Percentiles rank a stretch among this genome's conserved stretches.
Evolutionary conservation across 2,797 vertebrate species (phyloP).

Genomic region (Anas capensis): DNA sequence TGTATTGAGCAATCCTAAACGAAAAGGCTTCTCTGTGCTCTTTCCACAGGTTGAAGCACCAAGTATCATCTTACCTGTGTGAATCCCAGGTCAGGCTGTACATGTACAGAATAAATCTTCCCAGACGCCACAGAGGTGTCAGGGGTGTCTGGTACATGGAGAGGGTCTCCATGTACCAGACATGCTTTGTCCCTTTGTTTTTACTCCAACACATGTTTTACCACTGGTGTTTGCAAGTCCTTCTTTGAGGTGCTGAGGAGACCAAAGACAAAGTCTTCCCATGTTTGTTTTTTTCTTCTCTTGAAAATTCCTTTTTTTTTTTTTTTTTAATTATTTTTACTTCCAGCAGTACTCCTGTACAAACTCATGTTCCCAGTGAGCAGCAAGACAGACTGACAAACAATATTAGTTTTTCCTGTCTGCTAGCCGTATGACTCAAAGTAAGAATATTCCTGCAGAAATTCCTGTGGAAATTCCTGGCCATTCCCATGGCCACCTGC

Average conservation of each 20-base stretch:
- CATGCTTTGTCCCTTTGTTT: background rate
- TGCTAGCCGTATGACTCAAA: background rate
- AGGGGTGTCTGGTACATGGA: background rate
- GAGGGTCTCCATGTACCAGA: background rate
- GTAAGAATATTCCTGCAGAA: slow-evolving; percentile 34
- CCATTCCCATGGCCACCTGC: slow-evolving; percentile 48
- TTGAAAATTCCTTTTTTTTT: background rate
- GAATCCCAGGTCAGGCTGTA: slow-evolving; percentile 26
- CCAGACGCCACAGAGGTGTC: background rate
- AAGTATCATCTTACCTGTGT: background rate
- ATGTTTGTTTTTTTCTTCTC: background rate
- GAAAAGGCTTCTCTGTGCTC: background rate
- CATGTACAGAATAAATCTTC: background rate
- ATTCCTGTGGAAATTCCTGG: slow-evolving; percentile 57
- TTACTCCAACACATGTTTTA: background rate
- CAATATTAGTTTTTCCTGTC: background rate
- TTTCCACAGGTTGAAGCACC: background rate
- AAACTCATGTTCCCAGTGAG: background rate
- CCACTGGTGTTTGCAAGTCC: background rate
- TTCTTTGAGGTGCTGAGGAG: background rate
- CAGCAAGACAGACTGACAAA: background rate
- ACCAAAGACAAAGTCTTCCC: background rate
- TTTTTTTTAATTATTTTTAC: background rate
- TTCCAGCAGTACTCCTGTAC: background rate
- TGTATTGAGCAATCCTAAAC: slow-evolving; percentile 21